Evolutionary conservation across 2,797 vertebrate genomes (phyloP), one percentile per base, ranked within the genome.

Genomic region (Cephalopachus bancanus): DNA sequence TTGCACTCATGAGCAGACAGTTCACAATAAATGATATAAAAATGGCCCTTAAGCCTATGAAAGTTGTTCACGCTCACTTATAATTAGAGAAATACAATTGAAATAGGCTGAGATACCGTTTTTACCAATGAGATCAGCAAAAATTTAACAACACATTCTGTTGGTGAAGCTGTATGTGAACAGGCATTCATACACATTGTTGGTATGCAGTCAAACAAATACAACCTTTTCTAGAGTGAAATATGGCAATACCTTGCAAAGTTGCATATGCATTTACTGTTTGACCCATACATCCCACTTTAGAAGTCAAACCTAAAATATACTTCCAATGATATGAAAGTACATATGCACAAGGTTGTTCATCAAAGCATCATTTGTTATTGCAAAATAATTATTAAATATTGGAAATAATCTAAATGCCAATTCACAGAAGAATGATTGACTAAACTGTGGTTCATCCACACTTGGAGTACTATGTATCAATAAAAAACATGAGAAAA

Each of bases 81-180:
- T n/a, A 87, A 28, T 79, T 76, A 72, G 16, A 91, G 26, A 30
- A 93, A 62, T 76, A 79, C 2, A 71, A 24, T 51, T 71, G 88
- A 95, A 95, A 76, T 33, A 89, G 76, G 67, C 33, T n/a, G 11
- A 89, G 15, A 60, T 37, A 87, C 9, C 10, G 55, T 92, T 93
- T 96, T 78, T 12, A 0, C 19, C 49, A 86, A 28, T 37, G 75
- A 49, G 20, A 55, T 90, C 72, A 76, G 64, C 59, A 92, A 94
- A 91, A 83, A 57, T 91, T 65, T 93, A 57, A 89, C 3, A 71
- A 17, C 33, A 93, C 16, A 59, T 65, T 75, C 59, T 72, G 10
- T 65, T 95, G 78, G 72, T 80, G 26, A 96, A 83, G 26, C 10
- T 87, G 2, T 59, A 9, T 15, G 10, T 65, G 85, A 95, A 57